Percentiles rank a stretch among this genome's conserved stretches.
Evolutionary conservation across 2,113 vertebrate genomes (phyloP).

Genomic region (zebrafish (Danio rerio)): GRCz12tu NC_133190.1:42613501-42614000

Average conservation of each 20-base stretch:
- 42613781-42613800: not conserved
- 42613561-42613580: too few species aligned
- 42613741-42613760: not conserved
- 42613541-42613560: too few species aligned
- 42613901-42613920: slow-evolving; percentile 72
- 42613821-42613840: slow-evolving; percentile 28
- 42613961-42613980: slow-evolving; percentile 56
- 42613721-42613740: not conserved
- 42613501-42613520: too few species aligned
- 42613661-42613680: too few species aligned
- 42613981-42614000: slow-evolving; percentile 59
- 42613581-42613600: too few species aligned
- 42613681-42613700: too few species aligned
- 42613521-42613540: too few species aligned
- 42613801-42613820: not conserved
- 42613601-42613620: too few species aligned
- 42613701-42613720: not conserved
- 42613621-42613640: too few species aligned
- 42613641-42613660: too few species aligned
- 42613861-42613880: slow-evolving; percentile 73
- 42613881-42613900: slow-evolving; percentile 71
- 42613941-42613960: slow-evolving; percentile 64
- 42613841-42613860: slow-evolving; percentile 43
- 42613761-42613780: not conserved
- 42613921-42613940: slow-evolving; percentile 66